These are phyloP conservation scores for Haplochromis vanheusdeni DNA, from an alignment of 2,113 vertebrate species.

Conservation along the genomic window DNA sequence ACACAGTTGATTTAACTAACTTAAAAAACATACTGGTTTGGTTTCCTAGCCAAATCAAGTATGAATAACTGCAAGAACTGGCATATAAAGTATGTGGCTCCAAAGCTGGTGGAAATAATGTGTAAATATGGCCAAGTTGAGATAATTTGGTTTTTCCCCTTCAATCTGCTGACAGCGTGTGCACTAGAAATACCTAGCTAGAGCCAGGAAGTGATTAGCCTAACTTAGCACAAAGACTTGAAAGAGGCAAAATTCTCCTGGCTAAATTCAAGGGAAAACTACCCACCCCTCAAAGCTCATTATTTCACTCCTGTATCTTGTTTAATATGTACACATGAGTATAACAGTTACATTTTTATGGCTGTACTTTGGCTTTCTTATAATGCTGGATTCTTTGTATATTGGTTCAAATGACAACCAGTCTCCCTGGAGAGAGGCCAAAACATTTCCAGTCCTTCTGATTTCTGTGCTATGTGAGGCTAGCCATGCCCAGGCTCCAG, in stretches of 20 bases:
- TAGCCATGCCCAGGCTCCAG: accelerated
- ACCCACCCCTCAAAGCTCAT: not conserved
- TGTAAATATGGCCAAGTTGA: not conserved
- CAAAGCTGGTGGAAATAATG: not conserved
- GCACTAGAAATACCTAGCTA: not conserved
- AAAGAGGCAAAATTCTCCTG: not conserved
- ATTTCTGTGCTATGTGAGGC: not conserved
- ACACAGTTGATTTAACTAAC: not conserved
- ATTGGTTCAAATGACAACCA: not conserved
- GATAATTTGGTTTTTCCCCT: not conserved
- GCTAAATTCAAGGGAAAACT: not conserved
- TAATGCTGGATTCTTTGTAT: not conserved
- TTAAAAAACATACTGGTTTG: not conserved
- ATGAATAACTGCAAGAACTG: not conserved
- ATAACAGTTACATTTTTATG: not conserved
- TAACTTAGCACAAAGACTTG: not conserved
- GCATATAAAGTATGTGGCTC: not conserved
- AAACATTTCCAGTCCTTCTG: not conserved
- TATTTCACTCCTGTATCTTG: not conserved
- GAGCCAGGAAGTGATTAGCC: not conserved
- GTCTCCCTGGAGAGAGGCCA: not conserved
- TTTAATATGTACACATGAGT: not conserved
- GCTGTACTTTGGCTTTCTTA: not conserved
- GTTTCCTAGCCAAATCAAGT: not conserved
- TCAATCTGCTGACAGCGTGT: not conserved